These are phyloP conservation scores for Albula glossodonta DNA, from an alignment of 2,113 vertebrate genomes.

Conservation along the genomic window DNA sequence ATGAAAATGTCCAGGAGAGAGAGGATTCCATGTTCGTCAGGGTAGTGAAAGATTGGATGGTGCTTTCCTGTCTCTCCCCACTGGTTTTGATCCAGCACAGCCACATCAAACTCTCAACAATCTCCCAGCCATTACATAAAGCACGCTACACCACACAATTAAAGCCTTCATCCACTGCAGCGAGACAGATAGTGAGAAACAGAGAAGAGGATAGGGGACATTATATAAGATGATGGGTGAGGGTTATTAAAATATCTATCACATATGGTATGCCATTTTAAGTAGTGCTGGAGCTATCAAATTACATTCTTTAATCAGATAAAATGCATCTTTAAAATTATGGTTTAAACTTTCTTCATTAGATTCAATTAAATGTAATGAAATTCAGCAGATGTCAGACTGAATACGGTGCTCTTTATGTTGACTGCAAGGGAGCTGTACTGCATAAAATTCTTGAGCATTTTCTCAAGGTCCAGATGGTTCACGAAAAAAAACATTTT, in stretches of 20 bases:
- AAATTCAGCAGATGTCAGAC: neutral
- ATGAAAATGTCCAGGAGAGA: neutral
- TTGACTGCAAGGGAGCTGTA: neutral
- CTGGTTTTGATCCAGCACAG: neutral
- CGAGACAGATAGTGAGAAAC: neutral
- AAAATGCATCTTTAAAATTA: neutral
- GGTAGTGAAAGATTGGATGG: neutral
- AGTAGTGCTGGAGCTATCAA: neutral
- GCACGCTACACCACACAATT: neutral
- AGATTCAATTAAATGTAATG: neutral
- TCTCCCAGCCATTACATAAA: neutral
- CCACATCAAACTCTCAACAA: neutral
- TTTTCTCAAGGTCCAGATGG: too few species aligned
- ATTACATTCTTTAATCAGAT: neutral
- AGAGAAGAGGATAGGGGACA: neutral
- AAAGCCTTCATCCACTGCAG: neutral
- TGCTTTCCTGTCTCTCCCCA: neutral
- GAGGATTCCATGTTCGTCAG: neutral
- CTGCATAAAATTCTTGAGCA: neutral
- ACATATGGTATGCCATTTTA: neutral
- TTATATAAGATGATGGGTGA: neutral
- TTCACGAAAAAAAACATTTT: too few species aligned
- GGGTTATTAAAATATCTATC: neutral
- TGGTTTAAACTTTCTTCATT: neutral
- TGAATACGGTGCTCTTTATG: neutral